These are phyloP conservation scores for Hyperoplus lanceolatus DNA, from an alignment of 2,797 vertebrate species.

Conservation along the genomic window DNA sequence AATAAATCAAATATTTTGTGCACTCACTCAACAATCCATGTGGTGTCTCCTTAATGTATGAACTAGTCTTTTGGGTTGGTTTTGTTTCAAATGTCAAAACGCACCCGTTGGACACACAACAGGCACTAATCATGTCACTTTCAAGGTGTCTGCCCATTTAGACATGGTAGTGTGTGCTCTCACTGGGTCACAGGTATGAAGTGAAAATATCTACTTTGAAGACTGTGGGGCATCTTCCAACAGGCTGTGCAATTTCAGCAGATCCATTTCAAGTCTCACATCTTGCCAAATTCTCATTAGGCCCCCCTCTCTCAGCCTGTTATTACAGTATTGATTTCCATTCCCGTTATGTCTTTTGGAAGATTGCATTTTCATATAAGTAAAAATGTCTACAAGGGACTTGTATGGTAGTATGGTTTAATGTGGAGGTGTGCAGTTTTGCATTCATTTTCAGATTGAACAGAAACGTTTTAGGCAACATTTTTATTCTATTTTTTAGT, in stretches of 20 bases:
- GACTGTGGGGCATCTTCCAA: conserved; percentile 42
- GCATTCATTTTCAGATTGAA: conserved; percentile 35
- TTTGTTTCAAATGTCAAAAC: conserved; percentile 12
- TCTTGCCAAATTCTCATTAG: conserved; percentile 74
- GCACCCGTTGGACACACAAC: background rate
- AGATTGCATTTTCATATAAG: conserved; percentile 82
- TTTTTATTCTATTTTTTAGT: conserved; percentile 9
- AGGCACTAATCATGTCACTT: conserved; percentile 28
- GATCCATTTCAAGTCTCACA: conserved; percentile 71
- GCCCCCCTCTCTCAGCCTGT: conserved; percentile 60
- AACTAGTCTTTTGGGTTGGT: conserved; percentile 2
- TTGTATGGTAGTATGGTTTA: background rate
- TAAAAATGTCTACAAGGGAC: conserved; percentile 62
- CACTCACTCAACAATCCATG: conserved; percentile 2
- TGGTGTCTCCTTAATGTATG: background rate
- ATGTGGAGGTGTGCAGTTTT: background rate
- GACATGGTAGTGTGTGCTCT: background rate
- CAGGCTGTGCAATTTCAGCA: conserved; percentile 64
- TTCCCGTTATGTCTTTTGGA: conserved; percentile 70
- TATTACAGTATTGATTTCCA: conserved; percentile 81
- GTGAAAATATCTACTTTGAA: conserved; percentile 33
- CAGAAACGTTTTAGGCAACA: conserved; percentile 2
- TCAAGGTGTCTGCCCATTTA: conserved; percentile 23
- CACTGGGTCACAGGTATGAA: conserved; percentile 36
- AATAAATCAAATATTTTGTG: conserved; percentile 11